phyloP scores from a whole-genome alignment of 2,888 invertebrate species.

The Pristionchus fissidentatus region DNA sequence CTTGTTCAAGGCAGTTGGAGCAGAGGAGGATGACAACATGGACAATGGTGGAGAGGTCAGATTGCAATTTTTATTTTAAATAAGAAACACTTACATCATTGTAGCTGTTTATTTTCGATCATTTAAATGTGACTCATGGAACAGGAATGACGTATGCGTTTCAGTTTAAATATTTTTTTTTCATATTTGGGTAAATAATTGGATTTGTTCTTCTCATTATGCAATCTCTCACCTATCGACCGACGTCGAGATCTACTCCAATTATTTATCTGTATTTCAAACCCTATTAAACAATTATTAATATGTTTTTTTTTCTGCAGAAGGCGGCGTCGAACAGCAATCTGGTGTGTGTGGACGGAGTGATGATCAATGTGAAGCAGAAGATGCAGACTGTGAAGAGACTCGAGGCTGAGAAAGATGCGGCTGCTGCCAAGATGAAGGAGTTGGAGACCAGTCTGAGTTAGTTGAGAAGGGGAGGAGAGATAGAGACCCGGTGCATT shows the following conservation, averaged over 20 bases:
- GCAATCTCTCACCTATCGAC: too few species aligned
- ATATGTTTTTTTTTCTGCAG: not conserved
- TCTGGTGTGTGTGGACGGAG: slow-evolving; percentile 68
- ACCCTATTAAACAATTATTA: not conserved
- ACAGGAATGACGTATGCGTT: too few species aligned
- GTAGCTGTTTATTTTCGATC: too few species aligned
- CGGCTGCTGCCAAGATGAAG: slow-evolving; percentile 58
- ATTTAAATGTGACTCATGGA: too few species aligned
- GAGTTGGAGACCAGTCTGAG: slow-evolving; percentile 52
- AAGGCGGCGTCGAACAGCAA: slow-evolving; percentile 49
- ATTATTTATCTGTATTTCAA: too few species aligned
- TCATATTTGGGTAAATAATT: too few species aligned
- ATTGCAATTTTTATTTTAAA: not conserved
- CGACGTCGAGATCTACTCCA: too few species aligned
- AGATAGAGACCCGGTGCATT: too few species aligned
- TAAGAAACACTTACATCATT: too few species aligned
- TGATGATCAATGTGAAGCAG: slow-evolving; percentile 69
- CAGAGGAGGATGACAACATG: not conserved
- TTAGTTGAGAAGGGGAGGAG: slow-evolving; percentile 7
- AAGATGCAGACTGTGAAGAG: slow-evolving; percentile 66
- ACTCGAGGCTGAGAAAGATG: slow-evolving; percentile 68
- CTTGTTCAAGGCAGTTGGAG: slow-evolving; percentile 18
- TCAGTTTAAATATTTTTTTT: too few species aligned
- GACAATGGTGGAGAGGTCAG: slow-evolving; percentile 7
- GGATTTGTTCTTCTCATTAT: too few species aligned